phyloP scores from a whole-genome alignment of 2,797 vertebrate genomes.

The Leontocebus nigricollis region DNA sequence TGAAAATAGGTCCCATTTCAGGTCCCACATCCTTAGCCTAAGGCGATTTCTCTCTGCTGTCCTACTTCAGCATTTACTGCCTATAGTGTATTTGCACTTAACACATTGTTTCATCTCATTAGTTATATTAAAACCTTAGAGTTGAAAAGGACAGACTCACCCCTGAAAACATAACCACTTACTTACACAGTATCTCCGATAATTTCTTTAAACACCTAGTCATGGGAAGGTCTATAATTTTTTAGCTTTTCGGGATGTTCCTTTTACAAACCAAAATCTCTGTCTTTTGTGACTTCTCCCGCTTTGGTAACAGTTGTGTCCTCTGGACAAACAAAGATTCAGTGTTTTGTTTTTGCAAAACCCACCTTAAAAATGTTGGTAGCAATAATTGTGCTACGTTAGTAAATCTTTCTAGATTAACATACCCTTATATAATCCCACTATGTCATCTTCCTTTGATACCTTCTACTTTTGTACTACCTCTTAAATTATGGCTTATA shows the following conservation, averaged over 20 bases:
- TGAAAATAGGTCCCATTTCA: not conserved
- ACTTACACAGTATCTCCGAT: not conserved
- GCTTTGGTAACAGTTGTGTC: not conserved
- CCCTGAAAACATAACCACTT: not conserved
- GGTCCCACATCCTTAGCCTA: not conserved
- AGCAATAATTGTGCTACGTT: not conserved
- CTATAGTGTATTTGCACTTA: not conserved
- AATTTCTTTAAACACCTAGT: not conserved
- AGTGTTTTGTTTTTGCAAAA: not conserved
- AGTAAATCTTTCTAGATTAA: constrained; percentile 6
- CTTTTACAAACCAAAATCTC: not conserved
- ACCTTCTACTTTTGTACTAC: not conserved
- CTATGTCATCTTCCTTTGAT: not conserved
- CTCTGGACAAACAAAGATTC: not conserved
- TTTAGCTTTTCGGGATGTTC: not conserved
- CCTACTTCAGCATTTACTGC: not conserved
- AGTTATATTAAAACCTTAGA: not conserved
- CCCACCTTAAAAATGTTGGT: not conserved
- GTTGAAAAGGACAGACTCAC: not conserved
- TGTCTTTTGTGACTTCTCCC: not conserved
- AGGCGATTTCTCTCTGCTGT: not conserved
- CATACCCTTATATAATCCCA: not conserved
- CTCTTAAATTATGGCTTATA: not conserved
- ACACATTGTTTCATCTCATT: not conserved
- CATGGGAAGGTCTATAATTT: not conserved